phyloP scores from a whole-genome alignment of 1,140 invertebrate species.

The Uloborus diversus region DNA sequence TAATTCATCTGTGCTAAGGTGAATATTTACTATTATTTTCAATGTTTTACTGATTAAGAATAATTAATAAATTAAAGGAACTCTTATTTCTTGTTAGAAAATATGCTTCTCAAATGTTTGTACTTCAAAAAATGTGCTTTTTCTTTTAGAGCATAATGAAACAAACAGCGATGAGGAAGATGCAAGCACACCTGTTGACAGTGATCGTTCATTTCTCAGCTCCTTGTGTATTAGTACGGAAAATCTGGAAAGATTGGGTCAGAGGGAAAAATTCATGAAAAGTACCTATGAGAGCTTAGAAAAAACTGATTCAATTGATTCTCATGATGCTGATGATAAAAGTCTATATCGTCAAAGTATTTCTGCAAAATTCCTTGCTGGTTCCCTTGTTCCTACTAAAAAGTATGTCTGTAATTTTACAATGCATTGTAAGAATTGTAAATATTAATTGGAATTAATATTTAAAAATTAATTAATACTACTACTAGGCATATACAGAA shows the following conservation, averaged over 20 bases:
- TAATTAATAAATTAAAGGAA: too few relatives aligned
- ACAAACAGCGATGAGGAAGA: constrained; percentile 75
- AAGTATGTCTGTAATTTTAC: too few relatives aligned
- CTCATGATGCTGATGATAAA: constrained; percentile 16
- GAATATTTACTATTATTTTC: too few relatives aligned
- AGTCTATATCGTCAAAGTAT: constrained; percentile 57
- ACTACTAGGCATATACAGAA: too few relatives aligned
- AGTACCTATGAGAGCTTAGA: constrained; percentile 81
- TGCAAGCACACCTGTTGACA: constrained; percentile 54
- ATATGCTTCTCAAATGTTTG: too few relatives aligned
- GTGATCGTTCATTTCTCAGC: constrained; percentile 56
- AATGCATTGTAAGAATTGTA: too few relatives aligned
- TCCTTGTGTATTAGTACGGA: constrained; percentile 72
- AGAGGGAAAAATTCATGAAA: constrained; percentile 78
- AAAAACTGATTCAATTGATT: constrained; percentile 32
- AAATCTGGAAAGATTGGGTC: constrained; percentile 75
- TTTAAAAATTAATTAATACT: too few relatives aligned
- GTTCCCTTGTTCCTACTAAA: constrained; percentile 57
- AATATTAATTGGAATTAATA: too few relatives aligned
- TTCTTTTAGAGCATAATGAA: constrained; percentile 45
- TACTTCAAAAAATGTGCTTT: too few relatives aligned
- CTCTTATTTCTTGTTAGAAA: too few relatives aligned
- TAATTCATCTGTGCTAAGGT: too few relatives aligned
- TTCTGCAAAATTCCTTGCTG: constrained; percentile 61
- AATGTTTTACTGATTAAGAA: too few relatives aligned